These are phyloP conservation scores for Triplophysa bombifrons DNA, from an alignment of 2,797 vertebrate species.

Conservation along the genomic window DNA sequence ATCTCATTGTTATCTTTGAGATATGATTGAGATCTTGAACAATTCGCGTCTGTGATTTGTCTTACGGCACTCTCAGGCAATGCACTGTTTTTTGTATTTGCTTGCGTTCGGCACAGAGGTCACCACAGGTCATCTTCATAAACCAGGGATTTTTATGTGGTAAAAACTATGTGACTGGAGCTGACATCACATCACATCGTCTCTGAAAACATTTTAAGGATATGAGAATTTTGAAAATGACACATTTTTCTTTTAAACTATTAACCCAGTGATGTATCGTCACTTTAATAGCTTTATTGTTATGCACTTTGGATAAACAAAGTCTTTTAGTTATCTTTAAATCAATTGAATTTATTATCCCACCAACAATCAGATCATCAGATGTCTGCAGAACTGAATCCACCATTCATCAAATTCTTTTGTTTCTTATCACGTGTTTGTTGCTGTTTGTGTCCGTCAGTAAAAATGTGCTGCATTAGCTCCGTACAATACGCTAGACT, in stretches of 20 bases:
- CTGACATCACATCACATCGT: neutral
- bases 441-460: no score
- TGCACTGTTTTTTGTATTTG: no score
- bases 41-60: no score
- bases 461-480: no score
- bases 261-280: neutral
- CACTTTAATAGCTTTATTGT: neutral
- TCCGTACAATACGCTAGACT: no score
- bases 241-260: neutral
- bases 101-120: neutral
- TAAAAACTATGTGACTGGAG: neutral
- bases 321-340: neutral
- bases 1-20: no score
- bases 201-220: neutral
- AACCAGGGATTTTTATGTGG: neutral
- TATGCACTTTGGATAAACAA: neutral
- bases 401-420: neutral
- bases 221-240: neutral
- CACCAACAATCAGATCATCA: no score
- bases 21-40: no score
- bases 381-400: no score
- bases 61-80: no score
- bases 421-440: neutral
- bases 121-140: neutral
- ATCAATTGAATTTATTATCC: neutral